Evolutionary conservation across 2,113 vertebrate species (phyloP).

Genomic region (Sylvia atricapilla): DNA sequence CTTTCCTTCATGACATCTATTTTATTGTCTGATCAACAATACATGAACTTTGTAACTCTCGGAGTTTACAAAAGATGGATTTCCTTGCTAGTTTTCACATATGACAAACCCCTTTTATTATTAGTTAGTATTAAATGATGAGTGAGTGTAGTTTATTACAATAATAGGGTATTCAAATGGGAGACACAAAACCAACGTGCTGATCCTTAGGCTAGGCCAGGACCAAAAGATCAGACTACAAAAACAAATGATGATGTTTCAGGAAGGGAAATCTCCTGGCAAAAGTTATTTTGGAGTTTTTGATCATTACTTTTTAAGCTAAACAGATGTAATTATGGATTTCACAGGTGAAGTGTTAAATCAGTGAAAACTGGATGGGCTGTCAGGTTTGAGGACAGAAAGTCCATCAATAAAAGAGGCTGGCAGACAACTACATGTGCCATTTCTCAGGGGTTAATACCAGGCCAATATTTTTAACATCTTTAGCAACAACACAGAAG

Average conservation of each 20-base stretch:
- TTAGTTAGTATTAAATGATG: background rate
- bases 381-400: background rate
- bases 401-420: background rate
- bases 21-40: slow-evolving; percentile 49
- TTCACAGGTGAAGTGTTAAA: background rate
- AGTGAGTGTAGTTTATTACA: background rate
- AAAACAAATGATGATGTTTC: background rate
- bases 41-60: slow-evolving; percentile 33
- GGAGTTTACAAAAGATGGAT: slow-evolving; percentile 30
- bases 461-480: background rate
- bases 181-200: background rate
- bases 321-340: background rate
- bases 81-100: slow-evolving; percentile 12
- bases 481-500: background rate
- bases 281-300: background rate
- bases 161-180: background rate
- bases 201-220: background rate
- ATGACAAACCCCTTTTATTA: background rate
- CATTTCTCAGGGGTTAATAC: background rate
- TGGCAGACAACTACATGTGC: background rate
- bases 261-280: background rate
- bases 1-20: background rate
- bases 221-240: background rate
- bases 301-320: background rate
- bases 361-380: background rate